Conservation (phyloP, 2,888 invertebrate genomes). For the Cantharis rustica region DNA sequence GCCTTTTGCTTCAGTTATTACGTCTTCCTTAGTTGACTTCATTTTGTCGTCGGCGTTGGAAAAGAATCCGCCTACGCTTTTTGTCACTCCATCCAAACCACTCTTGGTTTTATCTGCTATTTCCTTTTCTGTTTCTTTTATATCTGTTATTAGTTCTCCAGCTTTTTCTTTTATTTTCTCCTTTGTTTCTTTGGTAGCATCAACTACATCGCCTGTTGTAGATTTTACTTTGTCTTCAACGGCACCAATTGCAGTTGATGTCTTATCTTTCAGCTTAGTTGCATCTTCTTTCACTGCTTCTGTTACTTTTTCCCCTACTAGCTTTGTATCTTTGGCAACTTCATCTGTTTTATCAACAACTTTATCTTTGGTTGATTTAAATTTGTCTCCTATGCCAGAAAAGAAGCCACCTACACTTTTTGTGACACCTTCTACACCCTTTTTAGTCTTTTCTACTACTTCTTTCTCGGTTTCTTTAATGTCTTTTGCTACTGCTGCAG, state of each 20-base stretch:
- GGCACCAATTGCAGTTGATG: not conserved
- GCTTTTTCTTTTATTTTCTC: conserved; percentile 8
- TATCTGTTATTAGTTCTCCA: conserved; percentile 5
- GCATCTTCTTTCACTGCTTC: too few species aligned
- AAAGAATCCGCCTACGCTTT: not conserved
- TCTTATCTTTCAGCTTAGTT: too few species aligned
- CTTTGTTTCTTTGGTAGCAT: conserved; percentile 19
- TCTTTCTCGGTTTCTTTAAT: conserved; percentile 12
- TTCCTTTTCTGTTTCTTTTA: not conserved
- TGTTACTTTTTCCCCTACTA: not conserved
- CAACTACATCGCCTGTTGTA: conserved; percentile 11
- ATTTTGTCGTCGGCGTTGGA: not conserved
- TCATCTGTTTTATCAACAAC: not conserved
- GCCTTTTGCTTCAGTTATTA: conserved; percentile 10
- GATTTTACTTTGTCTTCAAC: not conserved
- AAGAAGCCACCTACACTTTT: conserved; percentile 32
- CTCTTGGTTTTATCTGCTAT: not conserved
- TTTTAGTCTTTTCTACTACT: not conserved
- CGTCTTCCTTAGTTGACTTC: not conserved
- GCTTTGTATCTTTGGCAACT: not conserved
- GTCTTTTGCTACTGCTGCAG: conserved; percentile 12
- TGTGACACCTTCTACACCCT: conserved; percentile 18
- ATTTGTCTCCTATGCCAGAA: conserved; percentile 23
- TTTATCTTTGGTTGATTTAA: conserved; percentile 9
- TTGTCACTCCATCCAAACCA: not conserved